Percentiles rank a stretch among this genome's conserved stretches.
These are phyloP conservation scores for Erythrocercus mccallii DNA, from an alignment of 2,113 vertebrate genomes.

Conservation along the genomic window DNA sequence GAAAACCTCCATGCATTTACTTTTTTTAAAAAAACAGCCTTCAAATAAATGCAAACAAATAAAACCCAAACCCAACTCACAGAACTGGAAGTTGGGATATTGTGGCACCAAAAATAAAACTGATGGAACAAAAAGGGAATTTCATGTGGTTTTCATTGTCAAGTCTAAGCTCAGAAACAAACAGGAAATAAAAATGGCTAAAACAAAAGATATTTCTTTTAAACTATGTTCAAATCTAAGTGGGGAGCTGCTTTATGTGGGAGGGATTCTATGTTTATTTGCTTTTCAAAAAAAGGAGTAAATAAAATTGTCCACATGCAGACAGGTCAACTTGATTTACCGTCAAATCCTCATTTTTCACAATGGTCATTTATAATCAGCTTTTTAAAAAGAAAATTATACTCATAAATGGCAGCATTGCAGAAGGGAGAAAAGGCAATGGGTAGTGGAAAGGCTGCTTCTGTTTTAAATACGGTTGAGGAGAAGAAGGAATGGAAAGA, in stretches of 20 bases:
- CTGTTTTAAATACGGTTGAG: not conserved
- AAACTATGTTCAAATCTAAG: slow-evolving; percentile 53
- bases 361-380: not conserved
- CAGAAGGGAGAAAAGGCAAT: not conserved
- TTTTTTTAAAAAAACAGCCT: not conserved
- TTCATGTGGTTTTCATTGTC: slow-evolving; percentile 65
- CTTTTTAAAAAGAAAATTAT: not conserved
- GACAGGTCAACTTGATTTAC: slow-evolving; percentile 42
- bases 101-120: slow-evolving; percentile 57
- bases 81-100: slow-evolving; percentile 12
- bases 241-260: slow-evolving; percentile 46
- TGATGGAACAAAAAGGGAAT: slow-evolving; percentile 62
- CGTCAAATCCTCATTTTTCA: not conserved
- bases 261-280: slow-evolving; percentile 51
- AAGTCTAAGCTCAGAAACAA: slow-evolving; percentile 63
- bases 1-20: not conserved
- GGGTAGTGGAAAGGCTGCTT: not conserved
- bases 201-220: slow-evolving; percentile 58
- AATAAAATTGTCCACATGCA: slow-evolving; percentile 38
- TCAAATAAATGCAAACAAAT: not conserved
- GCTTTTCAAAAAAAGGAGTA: slow-evolving; percentile 47
- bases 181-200: slow-evolving; percentile 65
- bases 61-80: not conserved
- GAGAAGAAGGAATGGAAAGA: not conserved
- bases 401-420: not conserved